These are phyloP conservation scores for Platyrinchus mystaceus DNA, from an alignment of 2,797 vertebrate species.

Conservation along the genomic window DNA sequence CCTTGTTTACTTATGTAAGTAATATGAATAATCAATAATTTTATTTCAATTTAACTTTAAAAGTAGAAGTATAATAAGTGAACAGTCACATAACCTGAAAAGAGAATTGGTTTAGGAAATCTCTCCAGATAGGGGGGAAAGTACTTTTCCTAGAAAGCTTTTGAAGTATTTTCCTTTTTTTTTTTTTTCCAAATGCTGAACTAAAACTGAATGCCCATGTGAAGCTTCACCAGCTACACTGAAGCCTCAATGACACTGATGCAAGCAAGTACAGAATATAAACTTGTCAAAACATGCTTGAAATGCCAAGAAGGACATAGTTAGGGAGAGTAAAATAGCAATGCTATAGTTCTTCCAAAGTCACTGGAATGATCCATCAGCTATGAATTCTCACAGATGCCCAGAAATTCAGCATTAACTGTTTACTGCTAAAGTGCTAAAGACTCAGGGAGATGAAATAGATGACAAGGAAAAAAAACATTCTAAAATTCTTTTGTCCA, in stretches of 20 bases:
- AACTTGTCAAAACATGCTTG: not conserved
- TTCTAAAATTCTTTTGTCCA: not conserved
- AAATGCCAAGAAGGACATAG: not conserved
- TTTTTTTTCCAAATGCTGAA: not conserved
- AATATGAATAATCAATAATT: not conserved
- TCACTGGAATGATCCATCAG: not conserved
- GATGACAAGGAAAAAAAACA: not conserved
- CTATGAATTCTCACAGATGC: not conserved
- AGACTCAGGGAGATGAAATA: not conserved
- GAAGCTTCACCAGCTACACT: not conserved
- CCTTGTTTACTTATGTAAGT: not conserved
- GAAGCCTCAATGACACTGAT: not conserved
- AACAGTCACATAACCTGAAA: not conserved
- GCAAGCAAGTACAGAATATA: not conserved
- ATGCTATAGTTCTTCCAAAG: not conserved
- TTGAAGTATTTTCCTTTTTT: not conserved
- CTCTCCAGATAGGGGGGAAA: accelerated
- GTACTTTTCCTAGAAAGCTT: not conserved
- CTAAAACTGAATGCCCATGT: not conserved
- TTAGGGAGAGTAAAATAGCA: not conserved
- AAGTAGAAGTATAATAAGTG: not conserved
- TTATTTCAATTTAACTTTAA: not conserved
- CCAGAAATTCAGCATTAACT: not conserved
- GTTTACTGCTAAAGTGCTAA: not conserved
- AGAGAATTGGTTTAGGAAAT: not conserved